Percentiles rank a stretch among this genome's conserved stretches.
Evolutionary conservation across 2,113 vertebrate genomes (phyloP).

Genomic region (Neolamprologus sp.): DNA sequence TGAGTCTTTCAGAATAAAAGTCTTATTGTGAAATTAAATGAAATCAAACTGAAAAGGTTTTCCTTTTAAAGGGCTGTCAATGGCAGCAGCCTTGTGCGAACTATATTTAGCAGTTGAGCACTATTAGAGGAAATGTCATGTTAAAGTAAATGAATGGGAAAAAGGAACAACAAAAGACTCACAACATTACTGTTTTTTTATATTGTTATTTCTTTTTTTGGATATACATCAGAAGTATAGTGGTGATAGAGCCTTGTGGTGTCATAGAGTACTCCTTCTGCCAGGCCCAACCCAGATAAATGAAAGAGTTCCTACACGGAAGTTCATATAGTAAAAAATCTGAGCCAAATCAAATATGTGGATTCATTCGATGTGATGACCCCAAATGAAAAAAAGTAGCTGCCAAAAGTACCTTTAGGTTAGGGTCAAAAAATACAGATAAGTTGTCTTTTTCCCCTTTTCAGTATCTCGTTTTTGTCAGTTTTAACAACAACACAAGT

Average conservation of each 20-base stretch:
- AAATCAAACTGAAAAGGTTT: background rate
- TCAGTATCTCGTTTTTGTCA: background rate
- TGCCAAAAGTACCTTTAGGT: background rate
- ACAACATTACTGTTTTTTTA: background rate
- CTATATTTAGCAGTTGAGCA: background rate
- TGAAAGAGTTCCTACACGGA: background rate
- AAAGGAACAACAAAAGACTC: background rate
- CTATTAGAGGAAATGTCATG: background rate
- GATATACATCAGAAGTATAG: background rate
- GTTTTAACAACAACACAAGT: background rate
- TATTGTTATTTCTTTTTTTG: background rate
- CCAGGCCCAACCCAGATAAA: background rate
- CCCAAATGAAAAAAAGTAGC: background rate
- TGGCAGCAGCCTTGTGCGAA: background rate
- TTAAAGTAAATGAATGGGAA: background rate
- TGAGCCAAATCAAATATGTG: background rate
- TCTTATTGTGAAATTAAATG: background rate
- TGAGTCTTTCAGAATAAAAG: background rate
- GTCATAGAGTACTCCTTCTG: background rate
- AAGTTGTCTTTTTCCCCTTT: background rate
- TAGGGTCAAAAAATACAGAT: accelerated
- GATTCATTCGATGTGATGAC: background rate
- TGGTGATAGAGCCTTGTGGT: background rate
- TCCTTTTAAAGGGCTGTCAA: background rate
- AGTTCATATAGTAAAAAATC: background rate